These are phyloP conservation scores for Tinamus guttatus DNA, from an alignment of 2,113 vertebrate species.

Conservation along the genomic window DNA sequence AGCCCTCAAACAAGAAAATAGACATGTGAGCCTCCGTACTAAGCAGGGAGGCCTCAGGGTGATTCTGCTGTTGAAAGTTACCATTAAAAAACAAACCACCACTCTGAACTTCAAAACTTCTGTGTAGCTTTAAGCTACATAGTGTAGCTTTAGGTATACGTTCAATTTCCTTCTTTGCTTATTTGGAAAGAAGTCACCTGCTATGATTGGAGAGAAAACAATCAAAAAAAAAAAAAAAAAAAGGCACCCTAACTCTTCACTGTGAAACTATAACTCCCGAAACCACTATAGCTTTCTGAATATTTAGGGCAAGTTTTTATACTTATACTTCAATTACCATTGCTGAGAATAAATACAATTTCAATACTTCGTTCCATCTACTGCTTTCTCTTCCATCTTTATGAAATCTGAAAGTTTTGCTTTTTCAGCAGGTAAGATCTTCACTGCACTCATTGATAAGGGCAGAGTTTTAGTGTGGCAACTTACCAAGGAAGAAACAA, in stretches of 20 bases:
- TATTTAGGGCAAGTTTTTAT: not conserved
- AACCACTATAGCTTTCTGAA: not conserved
- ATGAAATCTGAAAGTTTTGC: not conserved
- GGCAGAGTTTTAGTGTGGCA: not conserved
- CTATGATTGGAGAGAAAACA: not conserved
- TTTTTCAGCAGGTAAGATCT: not conserved
- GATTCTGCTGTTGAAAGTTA: not conserved
- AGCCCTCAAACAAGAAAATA: not conserved
- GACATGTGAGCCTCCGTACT: not conserved
- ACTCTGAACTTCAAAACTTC: not conserved
- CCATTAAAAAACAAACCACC: not conserved
- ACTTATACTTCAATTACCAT: not conserved
- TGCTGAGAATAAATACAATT: not conserved
- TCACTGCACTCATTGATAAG: not conserved
- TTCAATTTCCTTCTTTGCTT: not conserved
- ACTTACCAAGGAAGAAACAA: not conserved
- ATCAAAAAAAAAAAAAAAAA: not conserved
- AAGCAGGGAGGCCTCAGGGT: not conserved
- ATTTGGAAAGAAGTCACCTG: not conserved
- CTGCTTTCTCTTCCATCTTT: rapidly evolving
- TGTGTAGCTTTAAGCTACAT: too few species aligned
- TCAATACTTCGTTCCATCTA: not conserved
- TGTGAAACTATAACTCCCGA: not conserved
- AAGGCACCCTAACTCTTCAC: not conserved
- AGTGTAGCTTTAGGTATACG: not conserved